Percentiles rank a stretch among this genome's conserved stretches.
These are phyloP conservation scores for Brenthis hecate DNA, from an alignment of 2,888 invertebrate genomes.

Conservation along the genomic window DNA sequence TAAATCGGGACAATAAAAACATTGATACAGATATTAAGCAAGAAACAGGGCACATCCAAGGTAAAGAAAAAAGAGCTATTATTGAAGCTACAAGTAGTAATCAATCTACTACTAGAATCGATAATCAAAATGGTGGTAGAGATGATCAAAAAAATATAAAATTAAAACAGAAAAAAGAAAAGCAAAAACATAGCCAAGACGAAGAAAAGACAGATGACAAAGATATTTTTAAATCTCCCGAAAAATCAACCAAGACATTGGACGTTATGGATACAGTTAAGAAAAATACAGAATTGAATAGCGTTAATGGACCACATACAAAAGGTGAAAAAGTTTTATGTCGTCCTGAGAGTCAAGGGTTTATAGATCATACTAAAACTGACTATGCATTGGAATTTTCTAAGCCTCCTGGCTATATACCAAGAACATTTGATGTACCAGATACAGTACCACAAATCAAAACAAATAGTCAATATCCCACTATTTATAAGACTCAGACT, in stretches of 20 bases:
- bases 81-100: too few relatives aligned
- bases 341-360: constrained; percentile 17
- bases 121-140: too few relatives aligned
- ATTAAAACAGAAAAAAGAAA: too few relatives aligned
- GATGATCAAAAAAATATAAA: too few relatives aligned
- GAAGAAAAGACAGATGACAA: not conserved
- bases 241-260: not conserved
- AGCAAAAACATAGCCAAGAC: not conserved
- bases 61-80: too few relatives aligned
- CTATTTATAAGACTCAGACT: constrained; percentile 43
- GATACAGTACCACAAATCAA: constrained; percentile 25
- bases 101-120: too few relatives aligned
- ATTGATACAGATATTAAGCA: not conserved
- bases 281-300: not conserved
- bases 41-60: not conserved
- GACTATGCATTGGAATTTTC: constrained; percentile 32
- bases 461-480: constrained; percentile 26
- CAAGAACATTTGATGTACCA: constrained; percentile 34
- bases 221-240: not conserved
- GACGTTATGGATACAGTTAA: not conserved
- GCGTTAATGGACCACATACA: constrained; percentile 11
- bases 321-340: constrained; percentile 21
- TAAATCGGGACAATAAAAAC: not conserved
- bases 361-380: constrained; percentile 32
- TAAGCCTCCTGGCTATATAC: constrained; percentile 38